A percentile compares a stretch with the other conserved stretches of the same genome.
These are phyloP conservation scores for Anarhynchus alexandrinus DNA, from an alignment of 2,113 vertebrate species.

Conservation along the genomic window DNA sequence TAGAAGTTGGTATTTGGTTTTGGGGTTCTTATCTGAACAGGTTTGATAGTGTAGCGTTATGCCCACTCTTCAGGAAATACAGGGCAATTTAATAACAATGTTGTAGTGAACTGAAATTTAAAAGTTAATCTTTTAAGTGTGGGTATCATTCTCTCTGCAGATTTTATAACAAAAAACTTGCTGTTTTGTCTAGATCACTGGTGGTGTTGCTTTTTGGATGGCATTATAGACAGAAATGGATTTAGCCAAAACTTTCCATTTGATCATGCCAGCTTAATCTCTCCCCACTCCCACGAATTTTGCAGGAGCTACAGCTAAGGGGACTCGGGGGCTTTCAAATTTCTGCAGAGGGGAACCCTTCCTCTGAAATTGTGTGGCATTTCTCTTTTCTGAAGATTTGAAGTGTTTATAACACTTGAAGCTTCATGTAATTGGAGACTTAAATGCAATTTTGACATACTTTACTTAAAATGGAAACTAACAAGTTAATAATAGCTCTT, in stretches of 20 bases:
- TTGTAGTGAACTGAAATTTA: background rate
- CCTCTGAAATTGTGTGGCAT: background rate
- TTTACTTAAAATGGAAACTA: slow-evolving; percentile 54
- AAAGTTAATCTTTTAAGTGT: background rate
- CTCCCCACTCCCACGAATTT: background rate
- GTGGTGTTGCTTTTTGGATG: background rate
- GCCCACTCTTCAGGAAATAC: background rate
- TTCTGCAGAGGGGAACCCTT: background rate
- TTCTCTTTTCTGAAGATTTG: background rate
- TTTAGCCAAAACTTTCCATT: background rate
- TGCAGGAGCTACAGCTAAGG: background rate
- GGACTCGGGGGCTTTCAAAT: rapidly evolving
- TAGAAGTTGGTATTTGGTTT: background rate
- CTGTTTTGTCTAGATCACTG: background rate
- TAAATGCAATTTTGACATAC: slow-evolving; percentile 31
- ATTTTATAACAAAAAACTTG: background rate
- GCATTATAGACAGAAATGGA: background rate
- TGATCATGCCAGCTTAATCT: background rate
- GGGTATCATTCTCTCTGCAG: background rate
- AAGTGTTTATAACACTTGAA: background rate
- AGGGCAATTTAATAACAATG: background rate
- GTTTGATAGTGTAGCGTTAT: background rate
- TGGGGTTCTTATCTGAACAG: background rate
- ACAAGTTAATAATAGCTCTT: slow-evolving; percentile 57
- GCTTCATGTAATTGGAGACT: background rate